Evolutionary conservation across 2,113 vertebrate species (phyloP), one percentile per base, ranked within the genome.

Genomic region (Apodemus sylvaticus): DNA sequence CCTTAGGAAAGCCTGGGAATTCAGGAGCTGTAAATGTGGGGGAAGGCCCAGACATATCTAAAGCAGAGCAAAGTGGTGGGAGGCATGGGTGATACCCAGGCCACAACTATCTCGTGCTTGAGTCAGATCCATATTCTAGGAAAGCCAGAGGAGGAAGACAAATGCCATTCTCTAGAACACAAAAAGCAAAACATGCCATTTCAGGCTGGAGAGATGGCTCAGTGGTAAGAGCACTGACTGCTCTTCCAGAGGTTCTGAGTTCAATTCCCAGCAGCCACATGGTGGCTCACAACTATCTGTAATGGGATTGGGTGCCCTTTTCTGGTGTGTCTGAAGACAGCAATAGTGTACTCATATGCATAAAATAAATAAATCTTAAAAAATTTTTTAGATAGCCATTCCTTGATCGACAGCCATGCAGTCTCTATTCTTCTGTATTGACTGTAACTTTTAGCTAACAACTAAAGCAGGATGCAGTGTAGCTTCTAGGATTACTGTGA

Each of bases 391-490:
- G n/a, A n/a, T n/a, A n/a, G n/a, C n/a, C n/a, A n/a, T 90, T 91
- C 58, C 74, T 92, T 97, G 94, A 55, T 73, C 36, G 76, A 96
- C 10, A 89, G 34, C 90, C 85, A 42, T 42, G 64, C 42, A 97
- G 77, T 95, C 81, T 78, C 94, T 13, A 81, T 94, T 74, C 64
- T 76, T 36, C 48, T 34, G 1, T 94, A 82, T 82, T 86, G 90
- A 73, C 34, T 85, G 68, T 95, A 96, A 73, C 51, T 89, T 95
- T 95, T 79, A 93, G 81, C 93, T 71, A 90, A 34, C 36, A 94
- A n/a, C 3, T 8, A 42, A 13, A 89, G 62, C 6, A 95, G 94
- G 97, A 96, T 94, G n/a, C 95, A 97, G 92, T 19, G 87, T 76
- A 78, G 68, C 29, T 71, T 94, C 39, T 5, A 51, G 53, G 74